These are phyloP conservation scores for Watsonalla binaria DNA, from an alignment of 2,888 invertebrate species.

Conservation along the genomic window DNA sequence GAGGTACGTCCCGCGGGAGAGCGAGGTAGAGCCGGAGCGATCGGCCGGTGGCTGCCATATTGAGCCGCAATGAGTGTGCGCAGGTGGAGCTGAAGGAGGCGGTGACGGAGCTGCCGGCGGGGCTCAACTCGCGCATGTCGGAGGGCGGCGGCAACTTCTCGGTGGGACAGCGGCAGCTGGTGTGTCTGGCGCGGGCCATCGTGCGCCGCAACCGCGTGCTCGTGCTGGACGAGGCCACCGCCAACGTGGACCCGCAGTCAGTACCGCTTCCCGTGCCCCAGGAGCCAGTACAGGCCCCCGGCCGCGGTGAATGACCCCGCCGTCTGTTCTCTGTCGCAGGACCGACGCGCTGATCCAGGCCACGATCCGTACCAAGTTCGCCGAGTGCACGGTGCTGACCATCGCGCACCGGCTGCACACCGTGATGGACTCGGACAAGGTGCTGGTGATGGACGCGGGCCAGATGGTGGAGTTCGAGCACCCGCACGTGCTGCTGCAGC, in stretches of 20 bases:
- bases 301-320: not conserved
- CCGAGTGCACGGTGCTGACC: slow-evolving; percentile 88
- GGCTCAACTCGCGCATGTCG: slow-evolving; percentile 84
- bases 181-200: slow-evolving; percentile 83
- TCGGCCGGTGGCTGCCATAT: not conserved
- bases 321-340: slow-evolving; percentile 46
- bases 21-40: not conserved
- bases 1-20: slow-evolving; percentile 48
- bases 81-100: slow-evolving; percentile 85
- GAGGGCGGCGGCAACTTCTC: slow-evolving; percentile 88
- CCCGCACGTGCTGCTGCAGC: slow-evolving; percentile 80
- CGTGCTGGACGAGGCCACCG: slow-evolving; percentile 89
- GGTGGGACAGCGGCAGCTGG: slow-evolving; percentile 85
- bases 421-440: slow-evolving; percentile 91
- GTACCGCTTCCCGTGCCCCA: slow-evolving; percentile 21
- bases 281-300: not conserved
- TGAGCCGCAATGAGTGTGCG: no score
- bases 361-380: slow-evolving; percentile 87
- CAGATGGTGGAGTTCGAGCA: slow-evolving; percentile 85
- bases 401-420: slow-evolving; percentile 92
- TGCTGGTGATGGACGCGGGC: slow-evolving; percentile 91
- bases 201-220: slow-evolving; percentile 79
- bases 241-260: slow-evolving; percentile 87
- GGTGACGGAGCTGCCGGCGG: slow-evolving; percentile 81
- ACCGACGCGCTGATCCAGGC: slow-evolving; percentile 88